Evolutionary conservation across 2,797 vertebrate species (phyloP).

Genomic region (Agapornis canus): DNA sequence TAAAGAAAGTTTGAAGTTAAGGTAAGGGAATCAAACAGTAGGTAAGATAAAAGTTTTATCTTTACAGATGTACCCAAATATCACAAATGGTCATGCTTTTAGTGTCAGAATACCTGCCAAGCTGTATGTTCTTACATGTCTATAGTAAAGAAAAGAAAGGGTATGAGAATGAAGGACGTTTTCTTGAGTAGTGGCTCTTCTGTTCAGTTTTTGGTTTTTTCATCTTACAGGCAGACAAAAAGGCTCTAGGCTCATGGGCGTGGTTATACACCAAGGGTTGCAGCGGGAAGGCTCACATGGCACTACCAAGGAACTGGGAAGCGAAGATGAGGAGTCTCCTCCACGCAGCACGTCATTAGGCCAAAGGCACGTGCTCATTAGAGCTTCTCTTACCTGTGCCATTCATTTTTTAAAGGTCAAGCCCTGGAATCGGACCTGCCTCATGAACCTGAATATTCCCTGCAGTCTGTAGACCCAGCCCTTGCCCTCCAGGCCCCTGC

Average conservation of each 20-base stretch:
- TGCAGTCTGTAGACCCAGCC: background rate
- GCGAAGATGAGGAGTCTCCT: background rate
- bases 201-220: background rate
- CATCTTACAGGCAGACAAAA: background rate
- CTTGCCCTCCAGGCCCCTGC: background rate
- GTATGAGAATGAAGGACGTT: background rate
- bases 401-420: background rate
- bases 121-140: background rate
- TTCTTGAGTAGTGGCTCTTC: background rate
- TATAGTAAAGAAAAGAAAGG: background rate
- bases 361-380: background rate
- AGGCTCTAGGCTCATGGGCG: rapidly evolving
- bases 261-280: background rate
- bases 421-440: background rate
- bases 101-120: background rate
- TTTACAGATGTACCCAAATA: background rate
- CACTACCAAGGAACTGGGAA: background rate
- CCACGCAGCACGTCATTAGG: background rate
- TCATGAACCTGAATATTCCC: background rate
- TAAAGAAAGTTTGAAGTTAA: background rate
- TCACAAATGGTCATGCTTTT: background rate
- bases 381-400: background rate
- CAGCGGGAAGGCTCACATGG: background rate
- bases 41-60: background rate
- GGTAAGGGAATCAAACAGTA: background rate